phyloP scores from a whole-genome alignment of 2,113 vertebrate genomes.

The Montifringilla adamsi region DNA sequence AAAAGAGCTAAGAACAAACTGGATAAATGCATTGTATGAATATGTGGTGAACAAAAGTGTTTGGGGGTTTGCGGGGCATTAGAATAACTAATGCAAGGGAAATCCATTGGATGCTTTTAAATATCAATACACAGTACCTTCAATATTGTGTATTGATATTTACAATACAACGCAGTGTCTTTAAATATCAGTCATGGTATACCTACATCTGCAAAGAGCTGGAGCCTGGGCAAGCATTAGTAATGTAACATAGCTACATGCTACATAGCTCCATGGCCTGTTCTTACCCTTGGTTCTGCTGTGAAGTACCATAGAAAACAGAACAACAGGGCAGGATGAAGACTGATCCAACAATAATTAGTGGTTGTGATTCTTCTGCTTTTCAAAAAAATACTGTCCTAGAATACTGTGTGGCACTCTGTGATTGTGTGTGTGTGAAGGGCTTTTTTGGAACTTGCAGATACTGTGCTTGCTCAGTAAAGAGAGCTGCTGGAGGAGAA shows the following conservation, averaged over 20 bases:
- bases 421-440: background rate
- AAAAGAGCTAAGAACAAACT: background rate
- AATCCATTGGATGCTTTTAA: background rate
- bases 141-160: background rate
- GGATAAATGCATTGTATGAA: background rate
- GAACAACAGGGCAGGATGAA: background rate
- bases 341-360: background rate
- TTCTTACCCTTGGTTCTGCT: background rate
- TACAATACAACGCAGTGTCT: background rate
- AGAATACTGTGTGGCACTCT: background rate
- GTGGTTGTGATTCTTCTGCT: background rate
- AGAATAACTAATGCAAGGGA: background rate
- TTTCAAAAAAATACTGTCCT: background rate
- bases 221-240: background rate
- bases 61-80: background rate
- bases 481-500: background rate
- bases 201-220: background rate
- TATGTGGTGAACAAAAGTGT: background rate
- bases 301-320: background rate
- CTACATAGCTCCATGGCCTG: background rate
- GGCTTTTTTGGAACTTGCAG: background rate
- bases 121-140: background rate
- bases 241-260: background rate
- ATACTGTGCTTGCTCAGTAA: background rate
- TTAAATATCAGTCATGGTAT: background rate